A percentile compares a stretch with the other conserved stretches of the same genome.
Conservation (phyloP, 1,140 invertebrate genomes). For the Cotesia glomerata region DNA sequence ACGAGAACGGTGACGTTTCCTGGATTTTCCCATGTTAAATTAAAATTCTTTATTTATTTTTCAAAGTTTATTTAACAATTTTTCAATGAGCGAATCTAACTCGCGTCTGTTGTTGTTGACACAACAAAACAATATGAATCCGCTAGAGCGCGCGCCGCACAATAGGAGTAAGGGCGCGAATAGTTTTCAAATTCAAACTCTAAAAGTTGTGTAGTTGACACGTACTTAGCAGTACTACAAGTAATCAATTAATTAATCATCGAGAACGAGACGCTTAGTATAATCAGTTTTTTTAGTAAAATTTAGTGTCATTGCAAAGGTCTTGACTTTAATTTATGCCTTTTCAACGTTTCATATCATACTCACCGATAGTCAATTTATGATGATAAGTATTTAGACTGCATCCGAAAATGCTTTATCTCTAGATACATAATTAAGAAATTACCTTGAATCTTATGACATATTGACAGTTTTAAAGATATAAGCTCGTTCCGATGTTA, state of each 20-base stretch:
- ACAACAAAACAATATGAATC: constrained; percentile 19
- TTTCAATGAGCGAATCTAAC: neutral
- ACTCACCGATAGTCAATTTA: too few species aligned
- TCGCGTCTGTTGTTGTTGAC: neutral
- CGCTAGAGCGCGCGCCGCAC: neutral
- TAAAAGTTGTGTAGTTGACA: constrained; percentile 21
- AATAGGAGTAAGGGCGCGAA: too few species aligned
- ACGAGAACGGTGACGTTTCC: neutral
- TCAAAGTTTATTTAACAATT: neutral
- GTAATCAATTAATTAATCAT: neutral
- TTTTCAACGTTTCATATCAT: too few species aligned
- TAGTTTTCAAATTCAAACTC: constrained; percentile 10
- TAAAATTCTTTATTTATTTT: neutral
- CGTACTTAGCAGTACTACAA: constrained; percentile 20
- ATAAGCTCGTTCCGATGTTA: too few species aligned
- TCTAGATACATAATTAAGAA: too few species aligned
- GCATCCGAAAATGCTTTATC: too few species aligned
- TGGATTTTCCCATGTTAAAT: neutral
- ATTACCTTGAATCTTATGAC: too few species aligned
- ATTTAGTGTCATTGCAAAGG: too few species aligned
- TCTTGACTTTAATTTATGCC: too few species aligned
- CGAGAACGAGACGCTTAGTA: constrained; percentile 5
- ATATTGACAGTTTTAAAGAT: too few species aligned
- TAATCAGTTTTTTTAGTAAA: too few species aligned
- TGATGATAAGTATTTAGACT: too few species aligned